Evolutionary conservation across 2,113 vertebrate species (phyloP).

Genomic region (Microtus pennsylvanicus): DNA sequence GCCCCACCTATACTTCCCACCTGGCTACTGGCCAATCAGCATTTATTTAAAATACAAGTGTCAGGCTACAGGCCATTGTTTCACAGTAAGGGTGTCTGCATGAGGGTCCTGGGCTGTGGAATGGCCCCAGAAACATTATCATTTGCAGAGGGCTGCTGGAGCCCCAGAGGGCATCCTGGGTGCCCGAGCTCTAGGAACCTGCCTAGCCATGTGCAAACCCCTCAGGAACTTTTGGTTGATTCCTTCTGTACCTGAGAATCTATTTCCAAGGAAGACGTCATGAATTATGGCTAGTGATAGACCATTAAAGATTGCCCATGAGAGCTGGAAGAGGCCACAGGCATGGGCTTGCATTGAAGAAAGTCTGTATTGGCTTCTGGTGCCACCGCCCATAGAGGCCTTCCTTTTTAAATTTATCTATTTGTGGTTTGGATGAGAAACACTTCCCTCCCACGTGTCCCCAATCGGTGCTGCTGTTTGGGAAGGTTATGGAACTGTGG

Average conservation of each 20-base stretch:
- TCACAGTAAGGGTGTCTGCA: background rate
- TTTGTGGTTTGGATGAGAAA: background rate
- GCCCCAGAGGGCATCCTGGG: too few relatives aligned
- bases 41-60: too few relatives aligned
- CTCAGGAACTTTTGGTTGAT: accelerated
- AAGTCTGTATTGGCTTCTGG: background rate
- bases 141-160: background rate
- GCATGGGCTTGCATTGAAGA: accelerated
- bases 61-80: too few relatives aligned
- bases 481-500: background rate
- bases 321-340: accelerated
- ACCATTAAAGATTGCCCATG: too few relatives aligned
- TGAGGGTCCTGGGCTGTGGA: too few relatives aligned
- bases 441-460: too few relatives aligned
- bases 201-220: background rate
- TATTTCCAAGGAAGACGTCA: background rate
- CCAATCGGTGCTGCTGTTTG: background rate
- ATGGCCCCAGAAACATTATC: accelerated
- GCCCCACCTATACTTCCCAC: too few relatives aligned
- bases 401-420: background rate
- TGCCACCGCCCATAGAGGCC: accelerated
- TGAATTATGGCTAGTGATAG: too few relatives aligned
- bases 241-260: background rate
- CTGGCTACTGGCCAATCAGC: too few relatives aligned
- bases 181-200: accelerated